Conservation (phyloP, 1,140 invertebrate species). For the Archivesica marissinica region DNA sequence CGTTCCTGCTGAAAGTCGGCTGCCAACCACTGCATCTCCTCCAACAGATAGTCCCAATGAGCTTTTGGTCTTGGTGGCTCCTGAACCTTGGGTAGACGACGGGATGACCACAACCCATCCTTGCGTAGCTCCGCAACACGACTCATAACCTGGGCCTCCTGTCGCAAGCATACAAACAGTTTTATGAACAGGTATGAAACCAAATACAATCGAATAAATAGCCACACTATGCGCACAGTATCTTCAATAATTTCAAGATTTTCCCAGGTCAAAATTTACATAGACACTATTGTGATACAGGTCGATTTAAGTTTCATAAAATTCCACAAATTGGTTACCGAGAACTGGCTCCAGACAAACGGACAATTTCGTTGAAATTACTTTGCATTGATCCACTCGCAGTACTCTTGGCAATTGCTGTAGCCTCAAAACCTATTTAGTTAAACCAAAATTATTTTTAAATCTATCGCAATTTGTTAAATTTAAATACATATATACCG, state of each 20-base stretch:
- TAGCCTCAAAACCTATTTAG: too few species aligned
- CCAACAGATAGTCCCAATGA: slow-evolving; percentile 99
- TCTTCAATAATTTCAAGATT: not conserved
- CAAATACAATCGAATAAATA: too few species aligned
- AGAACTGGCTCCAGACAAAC: too few species aligned
- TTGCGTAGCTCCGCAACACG: slow-evolving; percentile 91
- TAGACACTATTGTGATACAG: not conserved
- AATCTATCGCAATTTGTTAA: not conserved
- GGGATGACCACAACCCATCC: slow-evolving; percentile 96
- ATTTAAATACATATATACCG: not conserved
- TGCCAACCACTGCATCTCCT: slow-evolving; percentile 99
- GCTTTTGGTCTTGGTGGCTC: slow-evolving; percentile 95
- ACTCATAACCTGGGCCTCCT: slow-evolving; percentile 96
- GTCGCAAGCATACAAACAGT: too few species aligned
- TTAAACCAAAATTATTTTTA: too few species aligned
- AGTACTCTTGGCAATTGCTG: too few species aligned
- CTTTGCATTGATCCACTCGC: too few species aligned
- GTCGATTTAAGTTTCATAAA: too few species aligned
- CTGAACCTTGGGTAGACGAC: slow-evolving; percentile 95
- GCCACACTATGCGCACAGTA: not conserved
- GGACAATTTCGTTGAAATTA: too few species aligned
- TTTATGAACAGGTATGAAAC: too few species aligned
- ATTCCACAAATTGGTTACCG: too few species aligned
- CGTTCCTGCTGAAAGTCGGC: slow-evolving; percentile 98
- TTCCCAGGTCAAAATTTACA: not conserved